Percentiles rank a stretch among this genome's conserved stretches.
phyloP scores from a whole-genome alignment of 2,113 vertebrate genomes.

The Chiloscyllium plagiosum region DNA sequence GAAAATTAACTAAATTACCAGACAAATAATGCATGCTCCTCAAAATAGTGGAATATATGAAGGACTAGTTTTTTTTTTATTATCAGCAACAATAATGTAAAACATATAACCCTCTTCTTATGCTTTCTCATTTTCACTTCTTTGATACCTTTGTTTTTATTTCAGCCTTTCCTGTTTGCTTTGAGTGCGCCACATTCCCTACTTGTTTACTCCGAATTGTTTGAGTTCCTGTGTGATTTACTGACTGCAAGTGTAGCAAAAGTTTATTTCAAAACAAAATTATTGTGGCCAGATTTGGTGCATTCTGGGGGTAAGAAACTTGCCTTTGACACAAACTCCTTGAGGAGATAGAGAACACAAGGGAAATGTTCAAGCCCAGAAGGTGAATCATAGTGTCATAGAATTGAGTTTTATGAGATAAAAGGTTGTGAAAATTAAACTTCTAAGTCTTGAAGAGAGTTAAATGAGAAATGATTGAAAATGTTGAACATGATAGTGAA shows the following conservation, averaged over 20 bases:
- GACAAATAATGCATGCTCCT: not conserved
- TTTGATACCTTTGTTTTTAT: not conserved
- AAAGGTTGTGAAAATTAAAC: not conserved
- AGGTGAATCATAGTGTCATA: not conserved
- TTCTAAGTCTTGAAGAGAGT: not conserved
- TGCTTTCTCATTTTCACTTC: not conserved
- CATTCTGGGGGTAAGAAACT: not conserved
- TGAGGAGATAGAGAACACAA: not conserved
- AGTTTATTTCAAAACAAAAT: not conserved
- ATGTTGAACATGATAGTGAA: no score
- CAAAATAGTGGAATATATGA: not conserved
- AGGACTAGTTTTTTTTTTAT: not conserved
- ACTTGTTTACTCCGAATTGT: not conserved
- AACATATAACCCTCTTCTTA: not conserved
- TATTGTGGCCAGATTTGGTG: not conserved
- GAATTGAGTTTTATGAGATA: not conserved
- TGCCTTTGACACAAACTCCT: not conserved
- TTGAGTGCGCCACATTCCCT: not conserved
- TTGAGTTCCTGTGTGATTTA: not conserved
- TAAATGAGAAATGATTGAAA: not conserved
- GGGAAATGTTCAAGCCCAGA: not conserved
- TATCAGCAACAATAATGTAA: not conserved
- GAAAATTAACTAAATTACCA: not conserved
- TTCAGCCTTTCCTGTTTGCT: not conserved
- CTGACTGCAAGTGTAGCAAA: not conserved